Base-by-base conservation (phyloP, 2,113 vertebrate genomes). In the Motacilla tschutschensis region DNA sequence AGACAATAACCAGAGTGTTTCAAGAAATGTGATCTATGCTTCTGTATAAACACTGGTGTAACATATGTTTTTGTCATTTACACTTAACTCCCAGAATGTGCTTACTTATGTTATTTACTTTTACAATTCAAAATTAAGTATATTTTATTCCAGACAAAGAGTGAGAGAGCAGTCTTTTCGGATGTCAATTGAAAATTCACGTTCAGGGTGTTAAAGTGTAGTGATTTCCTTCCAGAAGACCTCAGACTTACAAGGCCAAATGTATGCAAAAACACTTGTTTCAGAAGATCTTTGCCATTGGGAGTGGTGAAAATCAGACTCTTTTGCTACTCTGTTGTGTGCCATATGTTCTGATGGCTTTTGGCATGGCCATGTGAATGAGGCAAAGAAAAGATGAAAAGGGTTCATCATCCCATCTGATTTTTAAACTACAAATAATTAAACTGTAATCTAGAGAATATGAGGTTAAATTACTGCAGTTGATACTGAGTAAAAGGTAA, bases 31-130 rank as follows among this genome's bases (percentile, higher is more conserved):
- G 29, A 35, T 63, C 31, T 47, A 18, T 57, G 25, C 48, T 83
- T 93, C 58, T 59, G 8, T 59, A 46, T 90, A 60, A 81, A 79
- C 48, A 63, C 8, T 40, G 19, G 12, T 43, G 14, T 44, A 76
- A 67, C 24, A 6, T 46, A 50, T 35, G 26, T 24, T 89, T 92
- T 69, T 79, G 38, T 89, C 44, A 38, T 66, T 83, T 87, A 44
- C 66, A 54, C 53, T 46, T 64, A 70, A 79, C 25, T 85, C 17
- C 18, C 29, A 72, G 60, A 60, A 50, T 72, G 26, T 65, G 33
- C 31, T 78, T 77, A 5, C 36, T 71, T 79, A 53, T 24, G 46
- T 80, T 89, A 58, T 79, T 88, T 84, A 40, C 53, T 80, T 79
- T 67, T 74, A 20, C 40, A 85, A 60, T 76, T 57, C 46, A 72